Evolutionary conservation across 1,140 invertebrate genomes (phyloP).

Genomic region (Camponotus floridanus): DNA sequence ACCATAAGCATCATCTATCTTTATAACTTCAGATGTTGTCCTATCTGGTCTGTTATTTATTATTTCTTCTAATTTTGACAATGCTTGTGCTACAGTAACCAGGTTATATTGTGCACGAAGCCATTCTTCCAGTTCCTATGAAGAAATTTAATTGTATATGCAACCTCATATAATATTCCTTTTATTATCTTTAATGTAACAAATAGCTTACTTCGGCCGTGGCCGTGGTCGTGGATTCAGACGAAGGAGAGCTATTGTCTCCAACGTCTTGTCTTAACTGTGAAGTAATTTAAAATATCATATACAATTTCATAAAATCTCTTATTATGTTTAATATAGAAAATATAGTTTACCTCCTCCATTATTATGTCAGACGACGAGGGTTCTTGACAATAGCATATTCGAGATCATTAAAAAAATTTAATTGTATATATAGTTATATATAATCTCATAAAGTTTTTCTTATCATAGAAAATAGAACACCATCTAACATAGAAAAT

Average conservation of each 20-base stretch:
- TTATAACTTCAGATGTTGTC: no score
- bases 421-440: neutral
- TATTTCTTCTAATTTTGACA: conserved; percentile 66
- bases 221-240: neutral
- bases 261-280: neutral
- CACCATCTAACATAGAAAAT: neutral
- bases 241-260: no score
- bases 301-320: neutral
- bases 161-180: no score
- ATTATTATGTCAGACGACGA: no score
- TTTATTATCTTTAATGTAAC: no score
- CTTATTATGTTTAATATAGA: neutral
- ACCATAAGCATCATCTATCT: conserved; percentile 71
- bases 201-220: neutral
- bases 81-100: conserved; percentile 85
- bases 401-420: no score
- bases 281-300: neutral
- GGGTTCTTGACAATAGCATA: no score
- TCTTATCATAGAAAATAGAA: neutral
- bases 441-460: neutral
- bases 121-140: no score
- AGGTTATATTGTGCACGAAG: no score
- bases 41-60: no score
- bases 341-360: neutral
- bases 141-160: neutral